phyloP scores from a whole-genome alignment of 2,113 vertebrate species.

The Psilopogon haemacephalus region DNA sequence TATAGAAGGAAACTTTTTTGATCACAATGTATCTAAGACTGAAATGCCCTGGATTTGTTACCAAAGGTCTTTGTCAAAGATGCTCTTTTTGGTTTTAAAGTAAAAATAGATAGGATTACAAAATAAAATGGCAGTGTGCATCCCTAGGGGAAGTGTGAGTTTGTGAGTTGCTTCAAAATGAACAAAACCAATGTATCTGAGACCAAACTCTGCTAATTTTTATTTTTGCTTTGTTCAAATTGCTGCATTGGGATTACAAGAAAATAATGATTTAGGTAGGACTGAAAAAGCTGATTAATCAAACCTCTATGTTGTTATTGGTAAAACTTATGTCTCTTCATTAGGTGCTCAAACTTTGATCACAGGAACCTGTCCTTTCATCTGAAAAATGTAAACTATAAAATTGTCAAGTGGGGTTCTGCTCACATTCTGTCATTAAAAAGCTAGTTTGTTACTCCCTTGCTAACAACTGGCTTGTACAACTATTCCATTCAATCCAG shows the following conservation, averaged over 20 bases:
- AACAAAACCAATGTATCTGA: slow-evolving; percentile 7
- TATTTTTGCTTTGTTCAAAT: slow-evolving; percentile 61
- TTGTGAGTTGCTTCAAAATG: background rate
- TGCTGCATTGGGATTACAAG: slow-evolving; percentile 53
- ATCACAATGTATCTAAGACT: background rate
- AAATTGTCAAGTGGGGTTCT: background rate
- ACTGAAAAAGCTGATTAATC: slow-evolving; percentile 69
- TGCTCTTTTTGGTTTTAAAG: slow-evolving; percentile 11
- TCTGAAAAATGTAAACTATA: background rate
- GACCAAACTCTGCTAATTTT: slow-evolving; percentile 3
- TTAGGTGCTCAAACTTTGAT: slow-evolving; percentile 58
- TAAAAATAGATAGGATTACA: background rate
- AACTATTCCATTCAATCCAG: background rate
- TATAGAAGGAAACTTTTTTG: background rate
- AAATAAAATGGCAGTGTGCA: background rate
- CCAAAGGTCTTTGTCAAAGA: slow-evolving; percentile 13
- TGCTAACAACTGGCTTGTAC: background rate
- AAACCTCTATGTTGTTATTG: slow-evolving; percentile 66
- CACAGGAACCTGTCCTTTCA: slow-evolving; percentile 8
- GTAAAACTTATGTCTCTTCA: slow-evolving; percentile 52
- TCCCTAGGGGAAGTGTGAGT: background rate
- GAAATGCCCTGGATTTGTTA: slow-evolving; percentile 13
- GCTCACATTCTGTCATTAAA: slow-evolving; percentile 25
- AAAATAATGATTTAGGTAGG: slow-evolving; percentile 62
- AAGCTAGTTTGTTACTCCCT: background rate